Evolutionary conservation across 2,113 vertebrate species (phyloP).

Genomic region (Panurus biarmicus): DNA sequence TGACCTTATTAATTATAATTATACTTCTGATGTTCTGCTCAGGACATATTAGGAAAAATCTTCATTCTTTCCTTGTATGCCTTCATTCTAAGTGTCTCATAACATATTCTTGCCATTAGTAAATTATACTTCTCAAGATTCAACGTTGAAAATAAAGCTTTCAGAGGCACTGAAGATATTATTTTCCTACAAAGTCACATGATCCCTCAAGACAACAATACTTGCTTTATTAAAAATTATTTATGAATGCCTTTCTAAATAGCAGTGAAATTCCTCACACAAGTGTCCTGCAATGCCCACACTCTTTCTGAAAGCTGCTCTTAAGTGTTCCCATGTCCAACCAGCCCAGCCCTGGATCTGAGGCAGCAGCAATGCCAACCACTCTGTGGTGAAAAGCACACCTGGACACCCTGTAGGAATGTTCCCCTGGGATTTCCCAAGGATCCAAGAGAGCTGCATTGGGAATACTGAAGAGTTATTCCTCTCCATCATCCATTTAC

Average conservation of each 20-base stretch:
- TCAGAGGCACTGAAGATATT: not conserved
- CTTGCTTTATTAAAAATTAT: not conserved
- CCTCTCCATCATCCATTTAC: not conserved
- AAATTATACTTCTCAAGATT: not conserved
- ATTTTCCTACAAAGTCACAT: not conserved
- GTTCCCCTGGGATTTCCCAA: accelerated
- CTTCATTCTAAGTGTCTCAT: not conserved
- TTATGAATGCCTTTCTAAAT: not conserved
- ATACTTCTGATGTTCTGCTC: not conserved
- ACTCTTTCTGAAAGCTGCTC: not conserved
- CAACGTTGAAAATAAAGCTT: not conserved
- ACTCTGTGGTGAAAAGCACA: accelerated
- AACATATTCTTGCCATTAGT: not conserved
- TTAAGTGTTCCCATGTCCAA: accelerated
- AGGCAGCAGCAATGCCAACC: not conserved
- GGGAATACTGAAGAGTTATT: not conserved
- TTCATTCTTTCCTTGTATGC: not conserved
- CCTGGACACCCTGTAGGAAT: accelerated
- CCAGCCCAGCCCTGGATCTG: not conserved
- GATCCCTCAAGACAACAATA: not conserved
- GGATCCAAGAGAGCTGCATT: not conserved
- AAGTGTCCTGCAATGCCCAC: not conserved
- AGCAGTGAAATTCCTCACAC: not conserved
- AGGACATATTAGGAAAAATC: not conserved
- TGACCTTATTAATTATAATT: not conserved